Conservation (phyloP, 2,888 invertebrate species). For the Papilio demoleus region DNA sequence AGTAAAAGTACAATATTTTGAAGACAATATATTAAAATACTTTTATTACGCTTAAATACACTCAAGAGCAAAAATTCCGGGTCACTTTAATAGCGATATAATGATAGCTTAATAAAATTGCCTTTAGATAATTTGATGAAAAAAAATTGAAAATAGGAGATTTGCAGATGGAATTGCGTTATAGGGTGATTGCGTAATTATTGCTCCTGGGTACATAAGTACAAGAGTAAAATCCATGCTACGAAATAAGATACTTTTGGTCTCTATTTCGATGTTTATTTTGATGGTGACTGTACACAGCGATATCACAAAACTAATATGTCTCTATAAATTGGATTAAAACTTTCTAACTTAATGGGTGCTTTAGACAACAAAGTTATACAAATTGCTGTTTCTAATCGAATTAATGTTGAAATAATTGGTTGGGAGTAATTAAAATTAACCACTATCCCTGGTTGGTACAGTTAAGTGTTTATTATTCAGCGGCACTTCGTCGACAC, state of each 20-base stretch:
- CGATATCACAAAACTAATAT: conserved; percentile 54
- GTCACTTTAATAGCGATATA: no score
- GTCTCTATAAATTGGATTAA: conserved; percentile 70
- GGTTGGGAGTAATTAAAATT: conserved; percentile 37
- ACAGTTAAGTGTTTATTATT: conserved; percentile 31
- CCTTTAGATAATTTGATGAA: no score
- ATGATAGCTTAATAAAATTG: no score
- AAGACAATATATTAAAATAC: no score
- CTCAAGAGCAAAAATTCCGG: no score
- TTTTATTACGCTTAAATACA: no score
- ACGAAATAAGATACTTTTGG: not conserved
- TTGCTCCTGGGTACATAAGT: no score
- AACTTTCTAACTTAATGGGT: conserved; percentile 54
- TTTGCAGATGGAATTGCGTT: no score
- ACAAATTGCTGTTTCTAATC: conserved; percentile 52
- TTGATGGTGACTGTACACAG: conserved; percentile 11
- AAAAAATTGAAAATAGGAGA: no score
- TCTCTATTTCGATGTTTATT: conserved; percentile 1
- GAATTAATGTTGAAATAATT: conserved; percentile 37
- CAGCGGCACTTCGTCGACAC: conserved; percentile 39
- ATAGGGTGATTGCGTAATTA: no score
- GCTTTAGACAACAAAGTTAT: conserved; percentile 57
- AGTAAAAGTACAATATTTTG: no score
- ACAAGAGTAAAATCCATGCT: not conserved
- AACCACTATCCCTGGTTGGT: conserved; percentile 11